phyloP scores from a whole-genome alignment of 2,888 invertebrate species.

The Octonoba sinensis region DNA sequence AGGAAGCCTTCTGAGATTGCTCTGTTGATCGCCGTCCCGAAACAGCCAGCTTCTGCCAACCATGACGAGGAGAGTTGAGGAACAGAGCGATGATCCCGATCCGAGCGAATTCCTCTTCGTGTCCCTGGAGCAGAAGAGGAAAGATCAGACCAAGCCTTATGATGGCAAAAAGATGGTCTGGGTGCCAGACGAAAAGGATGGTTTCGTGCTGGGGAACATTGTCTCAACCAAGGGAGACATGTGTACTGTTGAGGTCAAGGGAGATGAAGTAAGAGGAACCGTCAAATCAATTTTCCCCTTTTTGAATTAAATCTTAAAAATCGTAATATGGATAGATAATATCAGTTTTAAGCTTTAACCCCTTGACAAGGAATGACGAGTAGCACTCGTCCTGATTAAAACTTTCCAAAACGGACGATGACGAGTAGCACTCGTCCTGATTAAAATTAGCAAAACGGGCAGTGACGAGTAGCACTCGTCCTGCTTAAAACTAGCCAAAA shows the following conservation, averaged over 20 bases:
- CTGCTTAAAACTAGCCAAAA: no score
- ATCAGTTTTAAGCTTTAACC: no score
- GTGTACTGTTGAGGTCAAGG: conserved; percentile 84
- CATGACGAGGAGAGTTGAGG: conserved; percentile 33
- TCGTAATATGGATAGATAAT: neutral
- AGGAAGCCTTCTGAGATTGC: conserved; percentile 44
- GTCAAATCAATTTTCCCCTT: neutral
- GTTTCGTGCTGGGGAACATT: conserved; percentile 97
- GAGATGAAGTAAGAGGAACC: conserved; percentile 76
- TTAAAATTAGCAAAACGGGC: no score
- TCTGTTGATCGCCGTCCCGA: conserved; percentile 38
- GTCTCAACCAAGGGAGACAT: conserved; percentile 98
- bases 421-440: no score
- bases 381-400: no score
- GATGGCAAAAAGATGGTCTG: conserved; percentile 99
- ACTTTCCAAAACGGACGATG: no score
- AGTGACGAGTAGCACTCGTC: no score
- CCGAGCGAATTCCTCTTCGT: conserved; percentile 95
- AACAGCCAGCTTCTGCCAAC: conserved; percentile 6
- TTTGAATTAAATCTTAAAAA: neutral
- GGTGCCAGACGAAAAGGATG: conserved; percentile 98
- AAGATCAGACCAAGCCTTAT: conserved; percentile 98
- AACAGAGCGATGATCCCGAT: conserved; percentile 81
- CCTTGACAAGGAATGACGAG: no score
- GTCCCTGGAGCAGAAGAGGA: conserved; percentile 94